Evolutionary conservation across 2,888 invertebrate species (phyloP), one percentile per base, ranked within the genome.

Genomic region (Chrysolina americana): DNA sequence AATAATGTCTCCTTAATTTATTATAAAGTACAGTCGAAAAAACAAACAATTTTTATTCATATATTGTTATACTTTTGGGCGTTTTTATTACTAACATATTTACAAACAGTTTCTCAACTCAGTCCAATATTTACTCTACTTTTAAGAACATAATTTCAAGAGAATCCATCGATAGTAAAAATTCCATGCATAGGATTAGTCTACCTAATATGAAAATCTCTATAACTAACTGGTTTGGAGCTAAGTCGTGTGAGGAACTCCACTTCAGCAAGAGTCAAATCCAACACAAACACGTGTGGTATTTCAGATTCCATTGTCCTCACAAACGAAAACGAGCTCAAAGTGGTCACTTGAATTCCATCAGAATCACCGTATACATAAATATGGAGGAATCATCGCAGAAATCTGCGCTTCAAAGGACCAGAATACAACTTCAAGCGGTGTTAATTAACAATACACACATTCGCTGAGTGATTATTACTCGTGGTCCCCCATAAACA

Each of bases 381-480:
- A 68, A 68, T 53, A 50, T 56, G 53, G 56, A 68, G 53, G 21
- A 68, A 50, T 68, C 68, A 59, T 59, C 59, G 15, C 48, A 75
- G 71, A 75, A 75, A 59, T 72, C 65, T 50, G 41, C 75, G 75
- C 75, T 72, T 70, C 75, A 75, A 75, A 75, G 75, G 70, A 70
- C 72, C 53, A 72, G 72, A 72, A 75, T 72, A 75, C 50, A 75
- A 75, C 75, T 75, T 70, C 75, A 65, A 72, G 72, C 75, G 66
- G 75, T 70, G 85, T 87, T 87, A 87, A 87, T 87, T 87, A 87
- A 86, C 87, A 86, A 84, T 84, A 85, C 84, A 85, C 84, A 84
- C 83, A 84, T 83, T 81, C 81, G 82, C 82, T 79, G 82, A 81
- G 84, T 85, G 86, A 86, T 87, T 86, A 86, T 86, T 85, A 85